phyloP scores from a whole-genome alignment of 53 echinoderm and acorn worm species.

The Luidia sarsii region DNA sequence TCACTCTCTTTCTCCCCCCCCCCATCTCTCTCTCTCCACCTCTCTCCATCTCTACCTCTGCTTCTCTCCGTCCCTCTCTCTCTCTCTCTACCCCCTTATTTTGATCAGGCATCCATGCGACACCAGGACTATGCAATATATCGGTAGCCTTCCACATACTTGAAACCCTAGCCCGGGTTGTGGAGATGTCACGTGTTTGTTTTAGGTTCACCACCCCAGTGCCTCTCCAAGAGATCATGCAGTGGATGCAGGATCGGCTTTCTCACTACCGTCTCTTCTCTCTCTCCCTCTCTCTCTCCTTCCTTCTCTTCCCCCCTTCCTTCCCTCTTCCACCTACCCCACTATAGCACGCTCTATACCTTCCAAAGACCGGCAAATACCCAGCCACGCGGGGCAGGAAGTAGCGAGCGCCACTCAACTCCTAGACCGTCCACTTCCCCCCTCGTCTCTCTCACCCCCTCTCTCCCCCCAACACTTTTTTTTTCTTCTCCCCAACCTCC shows the following conservation, averaged over 20 bases:
- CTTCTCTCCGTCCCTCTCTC: no score
- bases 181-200: conserved; percentile 46
- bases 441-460: conserved; percentile 31
- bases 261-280: conserved; percentile 7
- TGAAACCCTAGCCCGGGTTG: conserved; percentile 37
- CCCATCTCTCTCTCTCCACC: background rate
- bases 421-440: conserved; percentile 38
- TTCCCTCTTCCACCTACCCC: no score
- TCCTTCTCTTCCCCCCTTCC: no score
- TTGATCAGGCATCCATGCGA: conserved; percentile 51
- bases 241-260: conserved; percentile 37
- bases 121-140: conserved; percentile 37
- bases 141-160: conserved; percentile 23
- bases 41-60: conserved; percentile 18
- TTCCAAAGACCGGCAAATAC: conserved; percentile 30
- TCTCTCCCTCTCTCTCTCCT: conserved; percentile 22
- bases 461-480: conserved; percentile 2
- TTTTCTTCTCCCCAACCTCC: conserved; percentile 36
- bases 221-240: conserved; percentile 47
- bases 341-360: no score
- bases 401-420: conserved; percentile 45
- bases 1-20: background rate
- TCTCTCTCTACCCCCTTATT: background rate
- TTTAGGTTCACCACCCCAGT: conserved; percentile 51
- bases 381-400: conserved; percentile 27